Conservation (phyloP, 2,797 vertebrate genomes). For the Columba guinea region DNA sequence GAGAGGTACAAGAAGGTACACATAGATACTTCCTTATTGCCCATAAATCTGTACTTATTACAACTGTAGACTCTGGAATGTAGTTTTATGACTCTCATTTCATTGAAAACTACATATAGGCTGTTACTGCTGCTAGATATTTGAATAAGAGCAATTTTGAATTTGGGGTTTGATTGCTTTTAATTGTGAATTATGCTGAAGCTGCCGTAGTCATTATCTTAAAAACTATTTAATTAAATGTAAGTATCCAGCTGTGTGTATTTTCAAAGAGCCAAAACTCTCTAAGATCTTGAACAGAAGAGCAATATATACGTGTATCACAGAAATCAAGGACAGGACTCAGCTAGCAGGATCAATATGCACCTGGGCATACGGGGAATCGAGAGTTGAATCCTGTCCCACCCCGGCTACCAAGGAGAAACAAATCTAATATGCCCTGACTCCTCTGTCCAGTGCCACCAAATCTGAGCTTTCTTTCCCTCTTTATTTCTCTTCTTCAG, state of each 20-base stretch:
- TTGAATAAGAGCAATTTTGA: slow-evolving; percentile 8
- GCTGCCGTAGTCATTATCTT: slow-evolving; percentile 36
- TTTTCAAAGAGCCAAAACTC: slow-evolving; percentile 8
- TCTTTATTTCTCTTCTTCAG: background rate
- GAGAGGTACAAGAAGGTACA: background rate
- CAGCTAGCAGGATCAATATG: background rate
- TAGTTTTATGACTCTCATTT: slow-evolving; percentile 24
- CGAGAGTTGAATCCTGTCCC: background rate
- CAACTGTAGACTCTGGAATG: slow-evolving; percentile 9
- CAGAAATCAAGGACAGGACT: background rate
- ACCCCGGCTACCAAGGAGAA: background rate
- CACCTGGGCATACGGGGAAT: background rate
- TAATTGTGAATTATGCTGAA: slow-evolving; percentile 41
- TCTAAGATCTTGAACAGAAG: background rate
- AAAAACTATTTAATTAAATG: slow-evolving; percentile 61
- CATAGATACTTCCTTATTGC: slow-evolving; percentile 14
- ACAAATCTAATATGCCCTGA: background rate
- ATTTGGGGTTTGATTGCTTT: slow-evolving; percentile 40
- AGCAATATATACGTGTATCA: background rate
- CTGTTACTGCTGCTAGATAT: background rate
- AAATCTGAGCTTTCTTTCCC: background rate
- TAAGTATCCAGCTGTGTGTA: slow-evolving; percentile 45
- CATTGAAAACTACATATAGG: background rate
- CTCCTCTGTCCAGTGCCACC: background rate
- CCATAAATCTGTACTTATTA: slow-evolving; percentile 42